Percentiles rank a stretch among this genome's conserved stretches.
Conservation (phyloP, 1,140 invertebrate species). For the Apocrypta bakeri region DNA sequence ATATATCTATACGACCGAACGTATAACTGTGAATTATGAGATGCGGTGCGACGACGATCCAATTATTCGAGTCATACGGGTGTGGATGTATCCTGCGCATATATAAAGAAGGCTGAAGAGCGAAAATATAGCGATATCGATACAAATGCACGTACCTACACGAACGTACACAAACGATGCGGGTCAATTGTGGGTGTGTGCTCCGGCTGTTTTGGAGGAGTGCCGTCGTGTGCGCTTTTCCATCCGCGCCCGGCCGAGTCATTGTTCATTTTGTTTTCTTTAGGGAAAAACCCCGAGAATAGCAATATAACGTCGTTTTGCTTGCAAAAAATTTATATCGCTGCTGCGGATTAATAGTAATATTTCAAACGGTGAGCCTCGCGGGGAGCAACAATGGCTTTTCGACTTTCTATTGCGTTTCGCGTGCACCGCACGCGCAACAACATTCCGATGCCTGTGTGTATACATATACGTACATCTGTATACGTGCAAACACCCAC, state of each 20-base stretch:
- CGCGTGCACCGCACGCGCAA: not conserved
- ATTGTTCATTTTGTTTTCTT: not conserved
- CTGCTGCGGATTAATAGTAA: not conserved
- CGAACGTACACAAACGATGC: not conserved
- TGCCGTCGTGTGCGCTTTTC: too few relatives aligned
- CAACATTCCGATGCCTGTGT: too few relatives aligned
- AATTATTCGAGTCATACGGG: not conserved
- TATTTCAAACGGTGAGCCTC: not conserved
- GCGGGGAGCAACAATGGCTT: not conserved
- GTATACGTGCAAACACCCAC: too few relatives aligned
- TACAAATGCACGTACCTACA: too few relatives aligned
- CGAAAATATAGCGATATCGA: not conserved
- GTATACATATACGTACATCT: too few relatives aligned
- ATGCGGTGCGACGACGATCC: not conserved
- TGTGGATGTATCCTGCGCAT: not conserved
- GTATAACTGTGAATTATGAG: not conserved
- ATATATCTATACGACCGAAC: too few relatives aligned
- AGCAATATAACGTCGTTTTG: not conserved
- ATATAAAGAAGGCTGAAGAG: not conserved
- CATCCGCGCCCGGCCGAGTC: not conserved
- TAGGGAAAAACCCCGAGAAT: too few relatives aligned
- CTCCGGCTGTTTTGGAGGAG: not conserved
- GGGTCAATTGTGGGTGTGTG: not conserved
- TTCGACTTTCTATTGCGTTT: not conserved
- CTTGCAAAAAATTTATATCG: not conserved